These are phyloP conservation scores for Euzetes globulus DNA, from an alignment of 2,888 invertebrate genomes.

Conservation along the genomic window DNA sequence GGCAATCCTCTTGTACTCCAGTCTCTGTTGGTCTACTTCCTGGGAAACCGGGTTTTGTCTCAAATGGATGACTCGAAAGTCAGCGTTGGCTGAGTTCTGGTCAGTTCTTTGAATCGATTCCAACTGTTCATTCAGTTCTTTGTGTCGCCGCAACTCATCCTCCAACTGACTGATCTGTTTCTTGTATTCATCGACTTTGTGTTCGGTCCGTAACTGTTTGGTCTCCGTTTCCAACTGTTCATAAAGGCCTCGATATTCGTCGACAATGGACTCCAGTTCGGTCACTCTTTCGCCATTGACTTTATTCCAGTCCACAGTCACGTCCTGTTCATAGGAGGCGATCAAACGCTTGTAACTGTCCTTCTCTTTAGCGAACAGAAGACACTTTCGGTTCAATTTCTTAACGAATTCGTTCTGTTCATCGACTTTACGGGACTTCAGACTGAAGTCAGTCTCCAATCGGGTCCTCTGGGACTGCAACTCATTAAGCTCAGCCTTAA, in stretches of 20 bases:
- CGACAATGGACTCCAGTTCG: constrained; percentile 16
- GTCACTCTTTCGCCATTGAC: neutral
- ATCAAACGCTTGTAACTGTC: constrained; percentile 31
- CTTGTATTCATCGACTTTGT: neutral
- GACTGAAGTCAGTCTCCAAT: neutral
- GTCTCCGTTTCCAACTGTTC: constrained; percentile 23
- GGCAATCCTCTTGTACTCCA: constrained; percentile 48
- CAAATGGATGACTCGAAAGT: constrained; percentile 55
- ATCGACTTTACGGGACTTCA: neutral
- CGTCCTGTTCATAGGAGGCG: constrained; percentile 27
- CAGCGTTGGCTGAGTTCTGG: neutral
- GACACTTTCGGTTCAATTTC: constrained; percentile 19
- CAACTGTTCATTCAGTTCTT: neutral
- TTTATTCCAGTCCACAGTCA: neutral
- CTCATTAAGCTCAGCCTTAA: constrained; percentile 19
- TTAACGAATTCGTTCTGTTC: constrained; percentile 4
- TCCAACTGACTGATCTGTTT: neutral
- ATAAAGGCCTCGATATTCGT: constrained; percentile 8
- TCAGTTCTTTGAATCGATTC: neutral
- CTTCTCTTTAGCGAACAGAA: constrained; percentile 24
- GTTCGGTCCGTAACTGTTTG: neutral
- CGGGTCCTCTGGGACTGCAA: neutral
- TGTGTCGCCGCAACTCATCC: neutral
- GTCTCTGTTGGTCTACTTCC: constrained; percentile 59
- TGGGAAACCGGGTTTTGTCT: constrained; percentile 65